Evolutionary conservation across 2,888 invertebrate genomes (phyloP).

Genomic region (Eustalomyia histrio): DNA sequence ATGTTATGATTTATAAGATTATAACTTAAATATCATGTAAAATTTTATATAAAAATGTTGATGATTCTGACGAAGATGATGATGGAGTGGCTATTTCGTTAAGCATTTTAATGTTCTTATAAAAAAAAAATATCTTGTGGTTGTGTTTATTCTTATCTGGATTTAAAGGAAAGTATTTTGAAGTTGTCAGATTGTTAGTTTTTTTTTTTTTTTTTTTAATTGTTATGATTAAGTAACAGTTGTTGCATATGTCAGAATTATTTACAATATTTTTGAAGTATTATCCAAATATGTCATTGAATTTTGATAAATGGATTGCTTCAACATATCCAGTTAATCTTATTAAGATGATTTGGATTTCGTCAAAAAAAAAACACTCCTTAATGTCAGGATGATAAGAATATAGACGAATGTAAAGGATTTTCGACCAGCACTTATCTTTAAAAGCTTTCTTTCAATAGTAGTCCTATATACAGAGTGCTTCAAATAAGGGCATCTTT

Average conservation of each 20-base stretch:
- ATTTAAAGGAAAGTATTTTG: conserved; percentile 1
- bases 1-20: conserved; percentile 24
- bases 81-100: conserved; percentile 39
- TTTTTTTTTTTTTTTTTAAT: too few relatives aligned
- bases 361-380: too few relatives aligned
- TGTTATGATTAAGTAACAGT: background rate
- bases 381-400: too few relatives aligned
- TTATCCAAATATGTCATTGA: too few relatives aligned
- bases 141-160: background rate
- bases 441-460: too few relatives aligned
- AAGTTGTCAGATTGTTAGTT: background rate
- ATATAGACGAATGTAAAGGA: too few relatives aligned
- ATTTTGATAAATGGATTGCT: too few relatives aligned
- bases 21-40: conserved; percentile 22
- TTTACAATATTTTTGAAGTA: background rate
- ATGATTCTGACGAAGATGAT: conserved; percentile 32
- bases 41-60: background rate
- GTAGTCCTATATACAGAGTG: too few relatives aligned
- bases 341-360: too few relatives aligned
- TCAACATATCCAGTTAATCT: too few relatives aligned
- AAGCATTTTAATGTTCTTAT: conserved; percentile 2
- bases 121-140: background rate
- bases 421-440: too few relatives aligned
- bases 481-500: too few relatives aligned
- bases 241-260: background rate